A percentile compares a stretch with the other conserved stretches of the same genome.
phyloP scores from a whole-genome alignment of 2,797 vertebrate genomes.

The Manis crassicaudata region DNA sequence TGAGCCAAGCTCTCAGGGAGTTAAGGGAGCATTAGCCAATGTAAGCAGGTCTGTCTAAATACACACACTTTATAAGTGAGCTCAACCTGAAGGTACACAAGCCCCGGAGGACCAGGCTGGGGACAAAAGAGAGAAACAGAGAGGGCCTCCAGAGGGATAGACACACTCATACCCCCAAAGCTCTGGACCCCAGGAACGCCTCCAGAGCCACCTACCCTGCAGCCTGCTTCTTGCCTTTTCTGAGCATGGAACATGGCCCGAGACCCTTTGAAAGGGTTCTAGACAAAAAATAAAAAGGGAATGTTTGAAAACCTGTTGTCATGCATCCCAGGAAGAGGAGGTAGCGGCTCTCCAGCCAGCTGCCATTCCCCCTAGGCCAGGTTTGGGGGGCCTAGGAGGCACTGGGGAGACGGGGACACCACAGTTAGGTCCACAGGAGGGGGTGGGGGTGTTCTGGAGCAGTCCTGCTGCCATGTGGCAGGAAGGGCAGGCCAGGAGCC shows the following conservation, averaged over 20 bases:
- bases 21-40: neutral
- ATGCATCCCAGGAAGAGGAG: neutral
- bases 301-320: neutral
- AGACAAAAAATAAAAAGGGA: neutral
- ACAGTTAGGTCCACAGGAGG: neutral
- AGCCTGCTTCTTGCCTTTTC: neutral
- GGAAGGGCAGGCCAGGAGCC: neutral
- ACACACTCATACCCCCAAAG: neutral
- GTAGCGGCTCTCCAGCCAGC: neutral
- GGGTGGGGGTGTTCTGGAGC: too few relatives aligned
- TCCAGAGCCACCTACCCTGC: neutral
- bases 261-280: neutral
- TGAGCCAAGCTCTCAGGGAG: constrained; percentile 21
- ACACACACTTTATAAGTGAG: constrained; percentile 55
- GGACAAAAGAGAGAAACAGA: neutral
- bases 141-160: neutral
- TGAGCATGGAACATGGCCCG: neutral
- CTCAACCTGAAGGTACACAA: neutral
- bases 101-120: neutral
- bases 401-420: neutral
- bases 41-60: constrained; percentile 68
- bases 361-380: neutral
- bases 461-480: neutral
- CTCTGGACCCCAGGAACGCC: neutral
- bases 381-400: neutral